Conservation (phyloP, 2,888 invertebrate genomes). For the Drosophila falleni region DNA sequence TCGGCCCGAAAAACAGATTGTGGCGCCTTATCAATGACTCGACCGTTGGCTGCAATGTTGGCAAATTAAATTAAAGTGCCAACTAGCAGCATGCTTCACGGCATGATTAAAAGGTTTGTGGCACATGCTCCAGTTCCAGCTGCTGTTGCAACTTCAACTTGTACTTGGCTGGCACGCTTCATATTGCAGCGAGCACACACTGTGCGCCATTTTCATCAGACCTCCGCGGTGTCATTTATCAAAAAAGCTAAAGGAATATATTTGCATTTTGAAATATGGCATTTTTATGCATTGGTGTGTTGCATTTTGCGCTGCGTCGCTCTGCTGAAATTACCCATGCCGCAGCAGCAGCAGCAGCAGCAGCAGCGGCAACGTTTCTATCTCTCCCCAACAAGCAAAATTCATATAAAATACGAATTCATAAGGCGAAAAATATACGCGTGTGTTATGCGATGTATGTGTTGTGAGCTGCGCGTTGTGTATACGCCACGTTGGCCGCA, state of each 20-base stretch:
- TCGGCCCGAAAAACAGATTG: conserved; percentile 14
- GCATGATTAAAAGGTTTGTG: conserved; percentile 34
- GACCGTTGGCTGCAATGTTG: background rate
- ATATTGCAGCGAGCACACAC: conserved; percentile 59
- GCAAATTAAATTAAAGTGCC: conserved; percentile 74
- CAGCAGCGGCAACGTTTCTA: background rate
- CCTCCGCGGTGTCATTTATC: conserved; percentile 81
- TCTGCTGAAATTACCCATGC: conserved; percentile 63
- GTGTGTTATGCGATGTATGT: conserved; percentile 1
- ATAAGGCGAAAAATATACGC: conserved; percentile 78
- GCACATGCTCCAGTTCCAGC: conserved; percentile 35
- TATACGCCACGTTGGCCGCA: conserved; percentile 76
- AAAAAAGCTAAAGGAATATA: conserved; percentile 82
- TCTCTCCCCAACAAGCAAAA: conserved; percentile 37
- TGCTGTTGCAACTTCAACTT: conserved; percentile 33
- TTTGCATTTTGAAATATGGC: conserved; percentile 80
- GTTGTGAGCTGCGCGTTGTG: conserved; percentile 50
- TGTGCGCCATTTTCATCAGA: conserved; percentile 72
- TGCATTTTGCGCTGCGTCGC: conserved; percentile 66
- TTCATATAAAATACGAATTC: conserved; percentile 80
- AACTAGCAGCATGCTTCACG: conserved; percentile 24
- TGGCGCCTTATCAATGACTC: conserved; percentile 19
- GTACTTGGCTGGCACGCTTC: conserved; percentile 65
- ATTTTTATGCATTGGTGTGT: conserved; percentile 81
- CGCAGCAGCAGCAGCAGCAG: too few relatives aligned